Conservation (phyloP, 2,888 invertebrate species). For the Pseudococcus viburni region DNA sequence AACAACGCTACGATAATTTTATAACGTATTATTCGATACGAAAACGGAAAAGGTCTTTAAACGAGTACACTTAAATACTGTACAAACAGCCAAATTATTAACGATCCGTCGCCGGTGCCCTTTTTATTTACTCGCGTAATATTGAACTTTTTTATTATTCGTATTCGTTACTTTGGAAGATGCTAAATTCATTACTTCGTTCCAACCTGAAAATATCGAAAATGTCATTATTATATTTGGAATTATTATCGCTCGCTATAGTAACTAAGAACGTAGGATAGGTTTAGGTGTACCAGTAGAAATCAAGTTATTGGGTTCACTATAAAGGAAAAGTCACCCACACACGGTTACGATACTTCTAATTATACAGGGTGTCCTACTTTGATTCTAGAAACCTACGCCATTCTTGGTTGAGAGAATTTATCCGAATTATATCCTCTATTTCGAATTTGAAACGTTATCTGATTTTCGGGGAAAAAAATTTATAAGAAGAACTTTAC, state of each 20-base stretch:
- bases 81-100: slow-evolving; percentile 60
- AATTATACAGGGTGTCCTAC: too few species aligned
- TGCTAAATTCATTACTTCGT: slow-evolving; percentile 59
- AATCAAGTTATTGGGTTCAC: too few species aligned
- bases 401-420: too few species aligned
- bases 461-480: too few species aligned
- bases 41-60: slow-evolving; percentile 33
- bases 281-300: too few species aligned
- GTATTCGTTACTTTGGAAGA: slow-evolving; percentile 47
- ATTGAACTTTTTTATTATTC: slow-evolving; percentile 53
- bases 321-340: too few species aligned
- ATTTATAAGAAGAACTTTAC: too few species aligned
- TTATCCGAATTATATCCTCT: too few species aligned
- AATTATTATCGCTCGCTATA: background rate
- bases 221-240: background rate
- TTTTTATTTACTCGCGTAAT: slow-evolving; percentile 47
- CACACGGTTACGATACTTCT: too few species aligned
- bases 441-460: too few species aligned
- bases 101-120: background rate
- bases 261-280: too few species aligned
- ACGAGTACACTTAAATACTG: slow-evolving; percentile 59
- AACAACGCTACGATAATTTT: slow-evolving; percentile 37
- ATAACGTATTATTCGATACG: slow-evolving; percentile 6
- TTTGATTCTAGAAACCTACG: too few species aligned
- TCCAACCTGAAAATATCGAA: slow-evolving; percentile 59